phyloP scores from a whole-genome alignment of 2,797 vertebrate species.

The Anguilla megastoma region DNA sequence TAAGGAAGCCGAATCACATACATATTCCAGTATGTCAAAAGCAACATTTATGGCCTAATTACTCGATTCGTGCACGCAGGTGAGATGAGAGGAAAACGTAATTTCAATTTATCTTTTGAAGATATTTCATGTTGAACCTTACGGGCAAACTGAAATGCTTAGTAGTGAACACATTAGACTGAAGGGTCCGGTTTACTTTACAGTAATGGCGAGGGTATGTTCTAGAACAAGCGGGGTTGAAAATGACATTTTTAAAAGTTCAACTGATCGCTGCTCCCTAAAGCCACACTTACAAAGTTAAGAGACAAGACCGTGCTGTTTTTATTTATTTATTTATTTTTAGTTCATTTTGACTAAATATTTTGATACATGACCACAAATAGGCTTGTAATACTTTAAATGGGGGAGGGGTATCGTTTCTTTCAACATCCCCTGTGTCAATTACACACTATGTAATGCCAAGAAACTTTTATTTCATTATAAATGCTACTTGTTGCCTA shows the following conservation, averaged over 20 bases:
- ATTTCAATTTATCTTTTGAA: background rate
- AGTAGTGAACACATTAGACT: background rate
- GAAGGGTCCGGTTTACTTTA: background rate
- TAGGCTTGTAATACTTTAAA: conserved; percentile 37
- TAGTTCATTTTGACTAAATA: background rate
- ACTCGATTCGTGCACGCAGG: background rate
- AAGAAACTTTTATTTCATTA: background rate
- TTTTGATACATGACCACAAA: background rate
- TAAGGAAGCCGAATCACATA: background rate
- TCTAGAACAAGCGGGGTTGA: background rate
- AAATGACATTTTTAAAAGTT: background rate
- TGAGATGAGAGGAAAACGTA: background rate
- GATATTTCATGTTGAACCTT: background rate
- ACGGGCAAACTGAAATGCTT: background rate
- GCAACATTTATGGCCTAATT: background rate
- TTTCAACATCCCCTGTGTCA: conserved; percentile 16
- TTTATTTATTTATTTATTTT: background rate
- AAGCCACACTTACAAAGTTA: background rate
- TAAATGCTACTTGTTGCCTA: background rate
- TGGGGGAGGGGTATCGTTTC: conserved; percentile 15
- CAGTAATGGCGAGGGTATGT: background rate
- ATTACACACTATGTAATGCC: conserved; percentile 8
- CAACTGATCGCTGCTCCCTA: background rate
- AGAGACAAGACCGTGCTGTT: background rate
- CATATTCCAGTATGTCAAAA: background rate